phyloP scores from a whole-genome alignment of 2,113 vertebrate species.

The Lampris megalopsis region DNA sequence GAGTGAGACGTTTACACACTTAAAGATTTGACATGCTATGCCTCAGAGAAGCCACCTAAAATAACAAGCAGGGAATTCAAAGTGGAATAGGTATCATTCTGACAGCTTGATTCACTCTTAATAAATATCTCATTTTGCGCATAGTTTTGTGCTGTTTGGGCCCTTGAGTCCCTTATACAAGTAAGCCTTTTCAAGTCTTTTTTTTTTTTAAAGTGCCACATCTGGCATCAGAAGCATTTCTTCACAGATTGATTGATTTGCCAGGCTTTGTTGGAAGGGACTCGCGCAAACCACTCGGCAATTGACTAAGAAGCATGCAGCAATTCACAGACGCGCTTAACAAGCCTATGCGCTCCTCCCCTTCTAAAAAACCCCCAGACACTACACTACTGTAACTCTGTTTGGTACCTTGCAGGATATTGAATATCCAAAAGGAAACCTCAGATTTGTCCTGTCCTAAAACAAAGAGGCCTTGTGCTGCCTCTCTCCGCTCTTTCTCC shows the following conservation, averaged over 20 bases:
- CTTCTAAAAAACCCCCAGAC: constrained; percentile 51
- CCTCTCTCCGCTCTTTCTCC: constrained; percentile 8
- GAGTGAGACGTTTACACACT: constrained; percentile 52
- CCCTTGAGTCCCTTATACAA: constrained; percentile 42
- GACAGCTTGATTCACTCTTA: constrained; percentile 64
- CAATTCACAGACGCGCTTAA: constrained; percentile 66
- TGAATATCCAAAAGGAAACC: constrained; percentile 82
- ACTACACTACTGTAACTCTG: constrained; percentile 75
- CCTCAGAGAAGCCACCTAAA: constrained; percentile 61
- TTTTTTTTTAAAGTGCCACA: constrained; percentile 63
- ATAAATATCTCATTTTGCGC: constrained; percentile 62
- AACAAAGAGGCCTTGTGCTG: constrained; percentile 79
- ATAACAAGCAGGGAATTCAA: constrained; percentile 59
- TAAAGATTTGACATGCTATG: constrained; percentile 48
- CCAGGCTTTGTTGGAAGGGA: constrained; percentile 69
- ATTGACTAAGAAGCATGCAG: constrained; percentile 69
- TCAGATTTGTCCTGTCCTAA: constrained; percentile 76
- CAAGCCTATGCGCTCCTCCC: constrained; percentile 26
- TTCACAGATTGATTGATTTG: constrained; percentile 76
- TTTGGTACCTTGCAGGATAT: constrained; percentile 79
- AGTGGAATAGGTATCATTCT: constrained; percentile 54
- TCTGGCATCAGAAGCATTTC: constrained; percentile 69
- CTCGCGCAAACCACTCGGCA: constrained; percentile 62
- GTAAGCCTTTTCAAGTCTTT: constrained; percentile 55
- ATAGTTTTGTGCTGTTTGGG: constrained; percentile 47